A percentile compares a stretch with the other conserved stretches of the same genome.
phyloP scores from a whole-genome alignment of 2,797 vertebrate species.

The Rallus crepitans region DNA sequence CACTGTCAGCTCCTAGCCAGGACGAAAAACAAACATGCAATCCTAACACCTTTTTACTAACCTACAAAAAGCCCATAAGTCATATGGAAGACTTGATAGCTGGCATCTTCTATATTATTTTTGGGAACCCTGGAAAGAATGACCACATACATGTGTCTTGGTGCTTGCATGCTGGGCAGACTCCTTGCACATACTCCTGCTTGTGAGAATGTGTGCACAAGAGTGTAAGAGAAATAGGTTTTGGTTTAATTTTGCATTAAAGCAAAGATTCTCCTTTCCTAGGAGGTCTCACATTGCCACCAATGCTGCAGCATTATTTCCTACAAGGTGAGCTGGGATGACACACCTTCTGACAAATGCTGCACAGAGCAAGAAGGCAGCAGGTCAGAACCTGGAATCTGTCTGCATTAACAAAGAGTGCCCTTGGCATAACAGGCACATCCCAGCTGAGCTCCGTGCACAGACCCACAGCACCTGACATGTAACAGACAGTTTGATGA shows the following conservation, averaged over 20 bases:
- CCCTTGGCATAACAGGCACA: background rate
- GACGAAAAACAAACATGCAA: background rate
- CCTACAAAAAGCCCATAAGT: background rate
- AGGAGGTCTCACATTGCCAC: background rate
- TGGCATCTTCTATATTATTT: background rate
- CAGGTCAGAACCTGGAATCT: background rate
- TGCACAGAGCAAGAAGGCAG: background rate
- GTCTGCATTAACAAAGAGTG: background rate
- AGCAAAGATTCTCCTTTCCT: background rate
- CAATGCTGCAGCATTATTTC: background rate
- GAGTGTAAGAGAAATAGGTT: background rate
- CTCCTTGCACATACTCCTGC: background rate
- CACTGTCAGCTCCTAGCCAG: background rate
- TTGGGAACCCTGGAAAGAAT: background rate
- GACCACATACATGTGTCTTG: background rate
- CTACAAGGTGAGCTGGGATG: background rate
- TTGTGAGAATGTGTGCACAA: rapidly evolving
- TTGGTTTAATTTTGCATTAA: background rate
- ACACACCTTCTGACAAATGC: background rate
- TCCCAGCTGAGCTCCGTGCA: background rate
- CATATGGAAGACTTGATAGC: background rate
- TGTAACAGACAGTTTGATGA: background rate
- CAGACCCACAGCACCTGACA: background rate
- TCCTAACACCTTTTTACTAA: background rate
- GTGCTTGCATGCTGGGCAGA: background rate